Percentiles rank a stretch among this genome's conserved stretches.
Evolutionary conservation across 2,797 vertebrate genomes (phyloP).

Genomic region (Tapera naevia): DNA sequence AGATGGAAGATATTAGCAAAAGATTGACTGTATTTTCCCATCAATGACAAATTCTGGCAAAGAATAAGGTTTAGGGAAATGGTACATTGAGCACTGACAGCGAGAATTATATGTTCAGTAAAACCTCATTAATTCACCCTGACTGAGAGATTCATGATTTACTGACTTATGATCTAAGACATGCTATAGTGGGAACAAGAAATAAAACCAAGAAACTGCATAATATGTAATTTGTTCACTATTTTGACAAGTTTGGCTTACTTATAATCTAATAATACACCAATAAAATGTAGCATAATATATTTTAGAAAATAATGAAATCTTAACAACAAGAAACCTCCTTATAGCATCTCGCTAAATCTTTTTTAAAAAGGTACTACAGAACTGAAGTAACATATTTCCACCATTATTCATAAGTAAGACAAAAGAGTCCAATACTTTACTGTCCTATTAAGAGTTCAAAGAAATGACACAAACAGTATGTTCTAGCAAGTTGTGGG

Average conservation of each 20-base stretch:
- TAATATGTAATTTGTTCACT: background rate
- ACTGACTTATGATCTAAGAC: constrained; percentile 27
- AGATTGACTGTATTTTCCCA: background rate
- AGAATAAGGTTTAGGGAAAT: background rate
- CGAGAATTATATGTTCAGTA: constrained; percentile 24
- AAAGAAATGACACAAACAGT: background rate
- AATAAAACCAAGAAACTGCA: background rate
- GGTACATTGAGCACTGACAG: constrained; percentile 15
- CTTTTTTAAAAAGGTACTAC: background rate
- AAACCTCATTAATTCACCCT: constrained; percentile 44
- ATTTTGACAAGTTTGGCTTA: constrained; percentile 31
- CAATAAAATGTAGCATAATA: background rate
- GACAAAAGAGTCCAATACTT: background rate
- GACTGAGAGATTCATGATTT: constrained; percentile 21
- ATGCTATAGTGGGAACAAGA: background rate
- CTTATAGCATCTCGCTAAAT: background rate
- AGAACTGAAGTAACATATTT: background rate
- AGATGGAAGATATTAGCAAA: constrained; percentile 9
- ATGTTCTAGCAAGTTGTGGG: background rate
- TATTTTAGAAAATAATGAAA: background rate
- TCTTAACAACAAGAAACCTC: background rate
- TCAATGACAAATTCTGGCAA: constrained; percentile 33
- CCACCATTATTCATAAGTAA: background rate
- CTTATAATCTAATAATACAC: background rate
- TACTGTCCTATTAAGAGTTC: background rate